Evolutionary conservation across 2,113 vertebrate genomes (phyloP).

Genomic region (Balaeniceps rex): DNA sequence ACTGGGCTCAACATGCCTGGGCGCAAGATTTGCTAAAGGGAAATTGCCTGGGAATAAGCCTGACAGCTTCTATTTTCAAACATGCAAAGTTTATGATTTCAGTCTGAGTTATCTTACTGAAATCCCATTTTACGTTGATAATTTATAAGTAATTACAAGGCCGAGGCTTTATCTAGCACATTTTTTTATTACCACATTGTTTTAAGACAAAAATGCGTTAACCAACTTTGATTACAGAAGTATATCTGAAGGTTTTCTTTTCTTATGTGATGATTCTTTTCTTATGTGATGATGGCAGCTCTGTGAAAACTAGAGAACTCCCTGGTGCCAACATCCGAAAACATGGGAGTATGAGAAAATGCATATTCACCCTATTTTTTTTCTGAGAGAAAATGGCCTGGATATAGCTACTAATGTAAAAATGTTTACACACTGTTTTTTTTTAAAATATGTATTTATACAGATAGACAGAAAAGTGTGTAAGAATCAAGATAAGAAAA

Average conservation of each 20-base stretch:
- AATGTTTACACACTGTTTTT: not conserved
- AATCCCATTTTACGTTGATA: not conserved
- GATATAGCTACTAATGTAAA: not conserved
- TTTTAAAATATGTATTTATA: not conserved
- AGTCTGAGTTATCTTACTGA: not conserved
- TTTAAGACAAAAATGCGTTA: not conserved
- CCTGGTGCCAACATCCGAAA: not conserved
- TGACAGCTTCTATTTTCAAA: not conserved
- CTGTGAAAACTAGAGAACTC: not conserved
- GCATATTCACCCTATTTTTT: not conserved
- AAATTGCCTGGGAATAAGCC: not conserved
- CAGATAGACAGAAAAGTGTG: not conserved
- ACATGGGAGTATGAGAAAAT: not conserved
- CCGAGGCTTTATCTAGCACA: not conserved
- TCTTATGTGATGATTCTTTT: not conserved
- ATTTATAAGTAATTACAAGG: not conserved
- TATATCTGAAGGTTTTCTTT: not conserved
- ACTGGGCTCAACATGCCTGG: accelerated
- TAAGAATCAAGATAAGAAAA: not conserved
- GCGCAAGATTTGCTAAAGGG: not conserved
- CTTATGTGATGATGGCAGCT: not conserved
- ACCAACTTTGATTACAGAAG: not conserved
- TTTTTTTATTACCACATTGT: not conserved
- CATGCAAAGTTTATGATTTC: not conserved
- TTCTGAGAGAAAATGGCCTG: not conserved